A percentile compares a stretch with the other conserved stretches of the same genome.
phyloP scores from a whole-genome alignment of 92 coral and sea anemone genomes.

The Epizoanthus ramosus region DNA sequence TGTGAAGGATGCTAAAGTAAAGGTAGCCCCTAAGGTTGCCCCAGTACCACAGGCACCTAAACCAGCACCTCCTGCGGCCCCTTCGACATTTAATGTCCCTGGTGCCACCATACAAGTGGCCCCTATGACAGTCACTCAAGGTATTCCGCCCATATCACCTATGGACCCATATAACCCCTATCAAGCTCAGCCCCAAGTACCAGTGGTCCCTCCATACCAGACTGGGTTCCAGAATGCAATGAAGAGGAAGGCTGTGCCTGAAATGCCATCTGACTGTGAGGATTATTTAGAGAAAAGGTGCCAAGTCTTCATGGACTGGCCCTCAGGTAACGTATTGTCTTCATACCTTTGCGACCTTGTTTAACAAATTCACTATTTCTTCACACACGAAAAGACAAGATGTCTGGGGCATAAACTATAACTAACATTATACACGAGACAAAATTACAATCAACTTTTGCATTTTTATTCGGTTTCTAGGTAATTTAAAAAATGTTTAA shows the following conservation, averaged over 20 bases:
- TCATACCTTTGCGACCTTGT: no score
- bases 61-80: conserved; percentile 45
- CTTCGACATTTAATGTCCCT: conserved; percentile 53
- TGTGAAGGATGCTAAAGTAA: background rate
- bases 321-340: conserved; percentile 56
- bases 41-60: conserved; percentile 28
- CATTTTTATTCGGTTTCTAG: no score
- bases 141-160: conserved; percentile 10
- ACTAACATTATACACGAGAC: no score
- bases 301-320: conserved; percentile 88
- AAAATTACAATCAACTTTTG: no score
- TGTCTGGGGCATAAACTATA: no score
- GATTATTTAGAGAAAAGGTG: conserved; percentile 71
- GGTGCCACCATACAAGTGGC: conserved; percentile 67
- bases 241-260: conserved; percentile 32
- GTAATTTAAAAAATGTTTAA: no score
- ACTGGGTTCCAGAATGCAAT: conserved; percentile 19
- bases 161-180: conserved; percentile 35
- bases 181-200: conserved; percentile 25
- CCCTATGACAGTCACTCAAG: conserved; percentile 49
- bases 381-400: no score
- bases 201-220: conserved; percentile 21
- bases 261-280: conserved; percentile 73
- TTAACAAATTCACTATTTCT: no score
- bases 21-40: background rate